These are phyloP conservation scores for Sinocyclocheilus maitianheensis DNA, from an alignment of 2,113 vertebrate species.

Conservation along the genomic window DNA sequence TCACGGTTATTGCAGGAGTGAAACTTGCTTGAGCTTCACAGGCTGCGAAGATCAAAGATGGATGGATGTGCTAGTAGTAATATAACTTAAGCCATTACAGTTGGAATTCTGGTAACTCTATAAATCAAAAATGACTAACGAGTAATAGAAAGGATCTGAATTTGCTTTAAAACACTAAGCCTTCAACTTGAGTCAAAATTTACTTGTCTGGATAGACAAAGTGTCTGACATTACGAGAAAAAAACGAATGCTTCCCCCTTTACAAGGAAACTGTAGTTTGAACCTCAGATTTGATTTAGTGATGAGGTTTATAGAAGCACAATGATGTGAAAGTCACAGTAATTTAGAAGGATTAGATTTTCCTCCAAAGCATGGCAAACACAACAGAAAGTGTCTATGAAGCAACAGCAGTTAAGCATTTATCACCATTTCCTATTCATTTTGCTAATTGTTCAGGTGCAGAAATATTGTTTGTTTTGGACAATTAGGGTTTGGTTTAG, in stretches of 20 bases:
- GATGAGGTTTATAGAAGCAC: slow-evolving; percentile 19
- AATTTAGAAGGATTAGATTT: slow-evolving; percentile 14
- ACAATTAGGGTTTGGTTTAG: slow-evolving; percentile 29
- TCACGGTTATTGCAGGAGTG: slow-evolving; percentile 9
- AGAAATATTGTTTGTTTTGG: slow-evolving; percentile 53
- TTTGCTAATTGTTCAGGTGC: slow-evolving; percentile 44
- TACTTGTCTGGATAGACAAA: neutral
- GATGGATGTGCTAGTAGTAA: neutral
- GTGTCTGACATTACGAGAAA: slow-evolving; percentile 23
- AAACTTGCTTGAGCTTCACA: neutral
- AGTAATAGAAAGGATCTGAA: slow-evolving; percentile 19
- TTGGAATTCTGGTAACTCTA: neutral
- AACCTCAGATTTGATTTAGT: slow-evolving; percentile 47
- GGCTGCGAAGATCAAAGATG: neutral
- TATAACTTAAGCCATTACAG: slow-evolving; percentile 7
- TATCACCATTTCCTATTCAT: slow-evolving; percentile 50
- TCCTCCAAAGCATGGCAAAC: neutral
- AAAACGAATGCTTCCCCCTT: slow-evolving; percentile 27
- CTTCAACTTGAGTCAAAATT: slow-evolving; percentile 4
- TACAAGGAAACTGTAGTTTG: slow-evolving; percentile 32
- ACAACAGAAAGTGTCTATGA: neutral
- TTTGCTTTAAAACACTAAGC: slow-evolving; percentile 13
- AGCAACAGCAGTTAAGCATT: slow-evolving; percentile 29
- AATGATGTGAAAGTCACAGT: slow-evolving; percentile 31
- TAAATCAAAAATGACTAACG: slow-evolving; percentile 1